Conservation (phyloP, 2,888 invertebrate species). For the Cistogaster globosa region DNA sequence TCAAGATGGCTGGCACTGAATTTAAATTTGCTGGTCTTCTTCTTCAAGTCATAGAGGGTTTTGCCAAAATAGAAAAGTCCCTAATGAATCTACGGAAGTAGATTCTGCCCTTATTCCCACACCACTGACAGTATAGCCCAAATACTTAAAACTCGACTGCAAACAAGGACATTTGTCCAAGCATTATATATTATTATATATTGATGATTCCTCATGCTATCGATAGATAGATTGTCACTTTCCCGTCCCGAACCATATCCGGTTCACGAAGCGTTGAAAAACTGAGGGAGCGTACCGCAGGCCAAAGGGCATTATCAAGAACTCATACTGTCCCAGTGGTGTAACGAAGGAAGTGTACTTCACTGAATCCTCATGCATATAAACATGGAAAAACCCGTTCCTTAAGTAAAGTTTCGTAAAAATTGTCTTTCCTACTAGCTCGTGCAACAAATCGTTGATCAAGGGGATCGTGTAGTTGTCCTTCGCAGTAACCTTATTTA, state of each 20-base stretch:
- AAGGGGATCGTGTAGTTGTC: conserved; percentile 27
- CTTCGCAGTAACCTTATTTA: background rate
- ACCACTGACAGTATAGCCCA: conserved; percentile 44
- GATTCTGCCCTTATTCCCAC: conserved; percentile 52
- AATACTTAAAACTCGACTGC: conserved; percentile 35
- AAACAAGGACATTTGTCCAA: conserved; percentile 60
- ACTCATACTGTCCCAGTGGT: conserved; percentile 66
- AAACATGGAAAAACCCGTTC: conserved; percentile 61
- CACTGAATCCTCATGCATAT: conserved; percentile 51
- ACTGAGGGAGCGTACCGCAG: conserved; percentile 59
- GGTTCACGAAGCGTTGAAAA: conserved; percentile 61
- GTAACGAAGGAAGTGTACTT: conserved; percentile 65
- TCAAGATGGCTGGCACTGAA: too few species aligned
- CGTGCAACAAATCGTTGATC: conserved; percentile 44
- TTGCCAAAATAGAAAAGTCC: conserved; percentile 35
- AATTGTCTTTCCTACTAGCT: background rate
- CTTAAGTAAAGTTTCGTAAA: conserved; percentile 53
- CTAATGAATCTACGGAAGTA: conserved; percentile 64
- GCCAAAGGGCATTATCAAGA: conserved; percentile 64
- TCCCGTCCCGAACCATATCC: conserved; percentile 42
- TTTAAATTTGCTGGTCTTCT: too few species aligned
- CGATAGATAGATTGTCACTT: conserved; percentile 62
- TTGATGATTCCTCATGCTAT: too few species aligned
- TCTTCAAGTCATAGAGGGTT: background rate
- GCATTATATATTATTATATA: too few species aligned